These are phyloP conservation scores for Amphiprion ocellaris DNA, from an alignment of 2,113 vertebrate genomes.

Conservation along the genomic window DNA sequence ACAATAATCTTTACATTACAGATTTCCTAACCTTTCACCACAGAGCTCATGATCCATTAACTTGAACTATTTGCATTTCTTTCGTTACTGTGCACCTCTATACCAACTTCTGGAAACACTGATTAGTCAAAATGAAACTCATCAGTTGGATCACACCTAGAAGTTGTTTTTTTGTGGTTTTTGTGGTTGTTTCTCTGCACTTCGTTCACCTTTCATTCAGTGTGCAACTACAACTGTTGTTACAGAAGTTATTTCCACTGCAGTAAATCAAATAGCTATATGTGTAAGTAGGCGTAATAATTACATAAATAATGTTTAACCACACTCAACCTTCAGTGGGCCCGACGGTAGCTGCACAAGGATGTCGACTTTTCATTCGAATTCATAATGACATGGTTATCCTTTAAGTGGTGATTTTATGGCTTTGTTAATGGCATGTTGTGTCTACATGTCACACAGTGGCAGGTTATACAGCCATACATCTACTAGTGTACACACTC, in stretches of 20 bases:
- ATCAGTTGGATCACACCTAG: not conserved
- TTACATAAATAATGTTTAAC: too few relatives aligned
- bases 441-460: constrained; percentile 22
- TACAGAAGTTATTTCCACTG: too few relatives aligned
- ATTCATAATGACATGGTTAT: not conserved
- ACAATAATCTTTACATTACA: too few relatives aligned
- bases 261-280: too few relatives aligned
- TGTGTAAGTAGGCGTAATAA: too few relatives aligned
- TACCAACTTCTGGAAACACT: not conserved
- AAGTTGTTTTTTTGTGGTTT: not conserved
- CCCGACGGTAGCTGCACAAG: not conserved
- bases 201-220: not conserved
- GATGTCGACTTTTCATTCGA: not conserved
- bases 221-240: too few relatives aligned
- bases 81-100: not conserved
- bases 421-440: constrained; percentile 25
- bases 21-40: not conserved
- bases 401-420: not conserved
- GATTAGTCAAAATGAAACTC: constrained; percentile 25
- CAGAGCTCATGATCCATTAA: not conserved
- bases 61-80: not conserved
- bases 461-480: constrained; percentile 15
- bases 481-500: not conserved
- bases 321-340: not conserved
- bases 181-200: not conserved